Evolutionary conservation across 2,797 vertebrate species (phyloP).

Genomic region (Atherinosoma microstoma): DNA sequence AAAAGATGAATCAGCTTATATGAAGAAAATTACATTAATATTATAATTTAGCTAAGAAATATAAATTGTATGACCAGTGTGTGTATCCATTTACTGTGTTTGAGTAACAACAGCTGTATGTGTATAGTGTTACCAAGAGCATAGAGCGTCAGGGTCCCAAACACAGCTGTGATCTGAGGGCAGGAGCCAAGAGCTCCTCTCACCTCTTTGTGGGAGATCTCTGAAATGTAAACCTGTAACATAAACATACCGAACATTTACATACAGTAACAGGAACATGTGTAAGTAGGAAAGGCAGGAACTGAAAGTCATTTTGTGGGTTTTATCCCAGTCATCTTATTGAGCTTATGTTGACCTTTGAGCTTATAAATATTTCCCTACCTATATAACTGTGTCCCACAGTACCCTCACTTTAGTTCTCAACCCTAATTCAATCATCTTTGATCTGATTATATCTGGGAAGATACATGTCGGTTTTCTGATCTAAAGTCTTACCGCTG

Average conservation of each 20-base stretch:
- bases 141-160: slow-evolving; percentile 90
- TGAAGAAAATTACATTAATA: background rate
- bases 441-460: too few relatives aligned
- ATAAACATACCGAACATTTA: slow-evolving; percentile 27
- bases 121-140: slow-evolving; percentile 77
- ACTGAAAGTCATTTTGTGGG: background rate
- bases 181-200: slow-evolving; percentile 91
- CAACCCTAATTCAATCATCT: too few relatives aligned
- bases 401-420: too few relatives aligned
- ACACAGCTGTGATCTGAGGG: slow-evolving; percentile 94
- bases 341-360: too few relatives aligned
- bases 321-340: background rate
- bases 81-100: background rate
- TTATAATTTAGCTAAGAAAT: background rate
- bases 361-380: background rate
- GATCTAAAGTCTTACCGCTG: background rate
- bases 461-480: background rate
- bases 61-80: background rate
- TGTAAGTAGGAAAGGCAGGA: background rate
- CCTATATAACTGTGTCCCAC: background rate
- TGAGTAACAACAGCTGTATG: background rate
- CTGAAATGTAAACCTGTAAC: slow-evolving; percentile 94
- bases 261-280: background rate
- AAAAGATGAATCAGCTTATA: background rate
- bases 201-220: slow-evolving; percentile 89